Conservation (phyloP, 2,888 invertebrate genomes). For the Schizaphis graminum region DNA sequence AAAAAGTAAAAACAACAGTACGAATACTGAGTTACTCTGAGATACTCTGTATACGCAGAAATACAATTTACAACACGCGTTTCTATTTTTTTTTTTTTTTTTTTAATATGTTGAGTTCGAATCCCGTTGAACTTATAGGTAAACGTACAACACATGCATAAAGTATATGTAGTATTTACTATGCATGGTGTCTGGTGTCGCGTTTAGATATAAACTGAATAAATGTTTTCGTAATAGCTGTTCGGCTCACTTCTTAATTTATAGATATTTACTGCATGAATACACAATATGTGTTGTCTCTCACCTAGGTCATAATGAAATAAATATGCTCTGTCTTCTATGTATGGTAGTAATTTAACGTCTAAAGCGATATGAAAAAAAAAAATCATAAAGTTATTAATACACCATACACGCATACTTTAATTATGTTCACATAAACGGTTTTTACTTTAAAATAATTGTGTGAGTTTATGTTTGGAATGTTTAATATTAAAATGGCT, state of each 20-base stretch:
- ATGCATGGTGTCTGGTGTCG: neutral
- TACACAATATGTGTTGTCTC: neutral
- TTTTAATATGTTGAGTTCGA: neutral
- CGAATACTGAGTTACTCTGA: neutral
- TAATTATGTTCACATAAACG: neutral
- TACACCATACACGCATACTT: neutral
- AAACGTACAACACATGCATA: neutral
- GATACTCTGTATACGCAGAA: neutral
- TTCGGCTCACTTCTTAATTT: conserved; percentile 32
- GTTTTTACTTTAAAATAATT: neutral
- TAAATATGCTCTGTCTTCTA: neutral
- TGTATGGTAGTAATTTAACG: neutral
- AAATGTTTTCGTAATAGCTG: conserved; percentile 38
- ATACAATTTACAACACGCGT: neutral
- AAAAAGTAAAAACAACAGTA: neutral
- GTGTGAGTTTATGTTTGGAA: neutral
- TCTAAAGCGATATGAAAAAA: neutral
- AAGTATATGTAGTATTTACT: neutral
- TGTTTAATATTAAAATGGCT: neutral
- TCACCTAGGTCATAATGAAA: conserved; percentile 38
- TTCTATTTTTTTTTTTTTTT: neutral
- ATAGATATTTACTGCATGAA: neutral
- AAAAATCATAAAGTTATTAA: neutral
- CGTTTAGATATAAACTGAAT: conserved; percentile 30
- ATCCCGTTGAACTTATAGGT: neutral